Base-by-base conservation (phyloP, 2,797 vertebrate species). In the Furcifer pardalis region DNA sequence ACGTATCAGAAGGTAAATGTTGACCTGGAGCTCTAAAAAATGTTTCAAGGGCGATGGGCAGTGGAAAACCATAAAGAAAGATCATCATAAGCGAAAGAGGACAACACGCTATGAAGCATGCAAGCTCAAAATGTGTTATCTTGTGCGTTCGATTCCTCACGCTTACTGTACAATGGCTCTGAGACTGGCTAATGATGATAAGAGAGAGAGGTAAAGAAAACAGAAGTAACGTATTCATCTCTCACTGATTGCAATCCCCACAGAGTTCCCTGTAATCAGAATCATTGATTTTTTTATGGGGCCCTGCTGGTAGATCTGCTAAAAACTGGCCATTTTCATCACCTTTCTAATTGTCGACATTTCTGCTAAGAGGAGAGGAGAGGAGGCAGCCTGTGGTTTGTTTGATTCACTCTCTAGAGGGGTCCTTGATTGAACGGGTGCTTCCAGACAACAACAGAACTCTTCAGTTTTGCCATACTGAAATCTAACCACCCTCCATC, bases 241-340 rank as follows among this genome's bases (percentile, higher is more conserved):
- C 72, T 63, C 27, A 63, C 73, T 84, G 86, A 81, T 87, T 84
- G 65, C 73, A 81, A 87, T 84, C 84, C 73, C 62, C 56, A 46
- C 8, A 4, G 86, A 21, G 73, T 77, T 77, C 71, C 49, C 32
- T 72, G 63, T 65, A 77, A 84, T 84, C 82, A 69, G 78, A 84
- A 77, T 15, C 27, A 84, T 84, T 81, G 86, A 84, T 87, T 87
- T 78, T 63, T n/a, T n/a, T n/a, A n/a, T 62, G 35, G 66, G 82
- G 82, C 30, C 21, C 42, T 72, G 77, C 56, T 9, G 65, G 78
- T 56, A 68, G 9, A 76, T 81, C 72, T 6, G 52, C 73, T 76
- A 78, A 84, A 84, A 84, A 81, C 19, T 77, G 74, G 85, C 52
- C 66, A 32, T 82, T 77, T 71, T 77, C 62, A 17, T 65, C 63